A percentile compares a stretch with the other conserved stretches of the same genome.
Conservation (phyloP, 2,888 invertebrate genomes). For the Lissocephala sabroskyi region DNA sequence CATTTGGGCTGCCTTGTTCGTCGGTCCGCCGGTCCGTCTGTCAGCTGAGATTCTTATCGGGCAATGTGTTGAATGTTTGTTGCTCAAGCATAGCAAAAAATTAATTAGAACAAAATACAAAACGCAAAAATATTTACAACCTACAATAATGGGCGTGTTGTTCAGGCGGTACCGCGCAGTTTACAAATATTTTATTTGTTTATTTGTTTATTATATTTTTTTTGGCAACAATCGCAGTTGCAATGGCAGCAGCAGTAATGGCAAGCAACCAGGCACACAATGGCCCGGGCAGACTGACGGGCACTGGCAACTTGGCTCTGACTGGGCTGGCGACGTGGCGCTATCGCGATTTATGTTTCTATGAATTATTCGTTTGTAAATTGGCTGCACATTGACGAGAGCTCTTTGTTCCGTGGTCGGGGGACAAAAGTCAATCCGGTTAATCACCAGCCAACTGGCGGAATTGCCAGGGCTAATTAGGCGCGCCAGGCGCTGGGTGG, state of each 20-base stretch:
- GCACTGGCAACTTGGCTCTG: too few species aligned
- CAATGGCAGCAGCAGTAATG: conserved; percentile 50
- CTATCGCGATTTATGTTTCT: conserved; percentile 61
- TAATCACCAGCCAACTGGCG: conserved; percentile 16
- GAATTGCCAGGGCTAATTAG: conserved; percentile 58
- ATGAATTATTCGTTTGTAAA: conserved; percentile 57
- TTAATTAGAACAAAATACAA: conserved; percentile 61
- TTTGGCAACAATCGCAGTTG: conserved; percentile 57
- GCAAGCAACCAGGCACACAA: conserved; percentile 24
- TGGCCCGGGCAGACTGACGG: too few species aligned
- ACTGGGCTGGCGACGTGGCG: conserved; percentile 21
- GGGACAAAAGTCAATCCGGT: conserved; percentile 30
- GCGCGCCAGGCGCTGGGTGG: too few species aligned
- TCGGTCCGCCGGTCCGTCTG: too few species aligned
- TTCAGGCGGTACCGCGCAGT: conserved; percentile 6
- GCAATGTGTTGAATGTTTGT: conserved; percentile 55
- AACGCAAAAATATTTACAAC: conserved; percentile 49
- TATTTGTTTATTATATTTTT: conserved; percentile 54
- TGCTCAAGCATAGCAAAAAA: conserved; percentile 34
- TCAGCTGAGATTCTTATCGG: conserved; percentile 52
- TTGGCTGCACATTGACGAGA: conserved; percentile 58
- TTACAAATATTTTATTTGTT: conserved; percentile 19
- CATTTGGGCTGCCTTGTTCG: conserved; percentile 9
- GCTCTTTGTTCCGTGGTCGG: background rate
- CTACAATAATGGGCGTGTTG: conserved; percentile 56